A percentile compares a stretch with the other conserved stretches of the same genome.
phyloP scores from a whole-genome alignment of 92 coral and sea anemone species.

The Parazoanthus atlanticus region DNA sequence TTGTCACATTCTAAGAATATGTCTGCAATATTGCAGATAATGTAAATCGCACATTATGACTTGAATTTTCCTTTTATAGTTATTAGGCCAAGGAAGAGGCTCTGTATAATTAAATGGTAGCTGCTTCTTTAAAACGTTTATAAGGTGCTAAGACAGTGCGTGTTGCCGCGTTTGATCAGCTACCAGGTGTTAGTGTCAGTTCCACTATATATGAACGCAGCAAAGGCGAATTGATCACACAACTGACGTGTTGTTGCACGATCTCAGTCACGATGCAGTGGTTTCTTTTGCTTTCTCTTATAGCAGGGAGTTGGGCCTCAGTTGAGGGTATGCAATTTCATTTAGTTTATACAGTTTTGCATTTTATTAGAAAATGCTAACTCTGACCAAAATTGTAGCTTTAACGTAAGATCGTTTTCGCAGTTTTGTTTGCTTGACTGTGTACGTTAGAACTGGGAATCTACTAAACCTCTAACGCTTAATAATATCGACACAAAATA shows the following conservation, averaged over 20 bases:
- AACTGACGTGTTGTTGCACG: neutral
- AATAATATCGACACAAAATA: no score
- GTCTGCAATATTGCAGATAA: no score
- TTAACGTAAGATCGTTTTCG: neutral
- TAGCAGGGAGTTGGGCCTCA: constrained; percentile 22
- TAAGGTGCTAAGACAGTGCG: neutral
- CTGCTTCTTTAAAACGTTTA: neutral
- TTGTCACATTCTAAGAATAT: neutral
- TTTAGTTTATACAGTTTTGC: neutral
- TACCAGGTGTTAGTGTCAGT: constrained; percentile 1
- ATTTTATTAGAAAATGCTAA: neutral
- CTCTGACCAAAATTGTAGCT: neutral
- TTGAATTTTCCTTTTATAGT: no score
- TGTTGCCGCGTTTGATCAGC: neutral
- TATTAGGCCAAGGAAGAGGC: neutral
- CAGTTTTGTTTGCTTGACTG: no score
- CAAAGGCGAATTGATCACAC: neutral
- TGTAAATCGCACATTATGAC: no score
- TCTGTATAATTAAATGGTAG: neutral
- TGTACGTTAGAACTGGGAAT: no score
- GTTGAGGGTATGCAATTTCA: constrained; percentile 8
- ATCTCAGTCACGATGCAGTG: neutral
- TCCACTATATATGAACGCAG: neutral
- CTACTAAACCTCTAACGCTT: no score
- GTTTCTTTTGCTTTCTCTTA: constrained; percentile 4